phyloP scores from a whole-genome alignment of 2,888 invertebrate genomes.

The Melikaiella ostensackeni region DNA sequence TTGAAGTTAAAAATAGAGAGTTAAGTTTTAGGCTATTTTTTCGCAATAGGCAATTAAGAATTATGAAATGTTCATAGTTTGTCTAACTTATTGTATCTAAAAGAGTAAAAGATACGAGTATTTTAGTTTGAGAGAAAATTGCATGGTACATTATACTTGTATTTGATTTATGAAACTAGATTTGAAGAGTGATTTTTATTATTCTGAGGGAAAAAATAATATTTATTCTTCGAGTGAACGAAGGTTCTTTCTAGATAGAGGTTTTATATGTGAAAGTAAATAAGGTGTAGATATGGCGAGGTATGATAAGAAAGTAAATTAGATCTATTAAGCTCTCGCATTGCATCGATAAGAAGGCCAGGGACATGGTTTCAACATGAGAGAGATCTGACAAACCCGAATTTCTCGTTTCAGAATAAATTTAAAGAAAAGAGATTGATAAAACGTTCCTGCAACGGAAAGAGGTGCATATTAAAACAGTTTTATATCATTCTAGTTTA shows the following conservation, averaged over 20 bases:
- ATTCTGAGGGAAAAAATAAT: background rate
- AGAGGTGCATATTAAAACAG: conserved; percentile 2
- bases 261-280: background rate
- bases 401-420: conserved; percentile 11
- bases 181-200: background rate
- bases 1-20: conserved; percentile 12
- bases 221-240: background rate
- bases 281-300: background rate
- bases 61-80: background rate
- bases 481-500: conserved; percentile 10
- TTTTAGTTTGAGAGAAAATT: background rate
- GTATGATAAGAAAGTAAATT: conserved; percentile 54
- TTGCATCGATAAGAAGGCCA: background rate
- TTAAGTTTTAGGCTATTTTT: background rate
- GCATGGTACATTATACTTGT: background rate
- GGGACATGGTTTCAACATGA: background rate
- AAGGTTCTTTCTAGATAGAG: background rate
- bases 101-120: too few relatives aligned
- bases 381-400: conserved; percentile 1
- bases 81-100: background rate
- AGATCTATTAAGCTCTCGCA: conserved; percentile 43
- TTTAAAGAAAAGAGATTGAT: conserved; percentile 22
- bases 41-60: conserved; percentile 3
- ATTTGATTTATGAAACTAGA: background rate
- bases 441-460: conserved; percentile 1